A percentile compares a stretch with the other conserved stretches of the same genome.
Conservation (phyloP, 1,140 invertebrate species). For the Schlechtendalia chinensis region DNA sequence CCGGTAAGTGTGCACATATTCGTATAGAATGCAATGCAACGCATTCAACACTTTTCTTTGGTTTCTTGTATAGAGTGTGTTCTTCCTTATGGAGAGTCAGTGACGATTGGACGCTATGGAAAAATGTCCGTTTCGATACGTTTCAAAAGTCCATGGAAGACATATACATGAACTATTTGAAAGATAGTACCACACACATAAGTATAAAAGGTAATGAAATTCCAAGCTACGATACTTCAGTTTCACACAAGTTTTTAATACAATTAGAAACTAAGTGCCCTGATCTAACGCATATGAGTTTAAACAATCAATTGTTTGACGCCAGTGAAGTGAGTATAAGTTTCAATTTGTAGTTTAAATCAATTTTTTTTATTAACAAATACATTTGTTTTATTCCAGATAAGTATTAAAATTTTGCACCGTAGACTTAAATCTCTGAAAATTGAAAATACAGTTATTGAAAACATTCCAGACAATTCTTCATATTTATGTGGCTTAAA, state of each 20-base stretch:
- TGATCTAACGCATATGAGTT: not conserved
- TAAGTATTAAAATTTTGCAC: constrained; percentile 38
- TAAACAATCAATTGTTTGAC: constrained; percentile 16
- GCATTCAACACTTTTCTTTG: not conserved
- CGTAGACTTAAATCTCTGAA: constrained; percentile 6
- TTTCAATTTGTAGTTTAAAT: not conserved
- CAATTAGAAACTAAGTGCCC: constrained; percentile 34
- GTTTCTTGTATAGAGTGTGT: not conserved
- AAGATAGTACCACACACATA: not conserved
- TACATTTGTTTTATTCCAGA: not conserved
- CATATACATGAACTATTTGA: constrained; percentile 11
- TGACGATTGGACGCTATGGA: constrained; percentile 40
- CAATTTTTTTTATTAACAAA: not conserved
- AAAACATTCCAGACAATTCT: constrained; percentile 35
- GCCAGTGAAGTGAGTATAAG: constrained; percentile 8
- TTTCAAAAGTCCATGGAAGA: constrained; percentile 33
- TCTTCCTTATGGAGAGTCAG: constrained; percentile 10
- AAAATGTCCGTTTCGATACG: constrained; percentile 7
- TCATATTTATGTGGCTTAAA: constrained; percentile 46
- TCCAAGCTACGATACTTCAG: not conserved
- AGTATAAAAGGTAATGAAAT: not conserved
- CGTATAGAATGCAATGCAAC: not conserved
- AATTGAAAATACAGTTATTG: constrained; percentile 31
- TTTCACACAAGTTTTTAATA: constrained; percentile 30
- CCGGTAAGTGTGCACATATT: not conserved